phyloP scores from a whole-genome alignment of 2,797 vertebrate genomes.

The Epinephelus coioides region DNA sequence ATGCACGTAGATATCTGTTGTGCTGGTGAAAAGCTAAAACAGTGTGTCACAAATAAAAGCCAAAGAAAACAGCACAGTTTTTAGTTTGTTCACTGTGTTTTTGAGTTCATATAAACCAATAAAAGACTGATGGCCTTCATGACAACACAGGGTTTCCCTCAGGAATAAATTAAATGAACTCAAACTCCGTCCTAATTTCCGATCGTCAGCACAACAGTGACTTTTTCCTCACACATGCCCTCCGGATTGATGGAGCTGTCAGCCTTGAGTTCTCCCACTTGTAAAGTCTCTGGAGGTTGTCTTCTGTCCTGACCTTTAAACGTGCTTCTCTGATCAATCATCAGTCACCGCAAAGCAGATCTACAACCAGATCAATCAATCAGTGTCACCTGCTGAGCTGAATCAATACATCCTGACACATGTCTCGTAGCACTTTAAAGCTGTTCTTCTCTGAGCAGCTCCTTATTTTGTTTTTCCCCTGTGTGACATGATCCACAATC shows the following conservation, averaged over 20 bases:
- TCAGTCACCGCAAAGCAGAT: background rate
- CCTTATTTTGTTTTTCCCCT: too few species aligned
- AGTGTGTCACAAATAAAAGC: too few species aligned
- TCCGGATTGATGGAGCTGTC: background rate
- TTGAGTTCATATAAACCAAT: background rate
- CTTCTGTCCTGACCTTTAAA: background rate
- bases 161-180: background rate
- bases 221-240: background rate
- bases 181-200: background rate
- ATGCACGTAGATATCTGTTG: too few species aligned
- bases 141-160: background rate
- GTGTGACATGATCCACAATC: too few species aligned
- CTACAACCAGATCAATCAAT: background rate
- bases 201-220: background rate
- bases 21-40: background rate
- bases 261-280: background rate
- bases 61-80: background rate
- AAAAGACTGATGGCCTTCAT: background rate
- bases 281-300: background rate
- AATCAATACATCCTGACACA: background rate
- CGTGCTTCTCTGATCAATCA: background rate
- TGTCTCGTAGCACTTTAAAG: too few species aligned
- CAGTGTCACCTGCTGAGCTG: background rate
- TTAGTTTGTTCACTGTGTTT: background rate
- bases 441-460: too few species aligned